Evolutionary conservation across 2,797 vertebrate species (phyloP), one percentile per base, ranked within the genome.

Genomic region (Serranus cabrilla): DNA sequence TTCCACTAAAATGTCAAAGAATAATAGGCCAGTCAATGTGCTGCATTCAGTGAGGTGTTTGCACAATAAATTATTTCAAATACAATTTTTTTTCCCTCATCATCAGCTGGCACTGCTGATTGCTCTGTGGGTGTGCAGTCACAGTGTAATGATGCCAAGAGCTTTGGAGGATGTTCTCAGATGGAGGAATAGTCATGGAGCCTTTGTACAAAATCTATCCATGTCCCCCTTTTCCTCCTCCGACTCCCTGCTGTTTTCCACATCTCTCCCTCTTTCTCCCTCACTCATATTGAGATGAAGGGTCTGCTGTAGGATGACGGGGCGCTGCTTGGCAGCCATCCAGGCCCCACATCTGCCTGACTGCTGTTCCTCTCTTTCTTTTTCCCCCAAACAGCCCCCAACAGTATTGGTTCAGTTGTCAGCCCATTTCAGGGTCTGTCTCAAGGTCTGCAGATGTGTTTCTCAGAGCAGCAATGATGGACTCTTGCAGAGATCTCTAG

Each of bases 331-430:
- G 95, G 95, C 93, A 79, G 59, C 21, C n/a, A 17, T 94, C 95
- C 95, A 95, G 90, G 49, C 81, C 78, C 84, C 92, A 95, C 95
- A 96, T 95, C 94, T 96, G 95, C 79, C 89, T 67, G 76, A 91
- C 94, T 92, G 93, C 94, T 95, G 94, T 93, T 91, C 72, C 74
- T 79, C 75, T 81, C 84, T 84, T 70, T 85, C 63, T 63, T 49
- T 17, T 62, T 46, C 46, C 67, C 80, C 71, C 68, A 54, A 76
- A 75, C 69, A 78, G 77, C 88, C 87, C 85, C 89, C 79, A 80
- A 86, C 82, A 85, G 82, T 85, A 91, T 81, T 90, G 85, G 85
- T 90, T 91, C 88, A 91, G 89, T 92, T 89, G 90, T 89, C 80
- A 82, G 78, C 80, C 90, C 74, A 82, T 90, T 92, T 91, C 90